These are phyloP conservation scores for Alectura lathami DNA, from an alignment of 2,113 vertebrate genomes.

Conservation along the genomic window DNA sequence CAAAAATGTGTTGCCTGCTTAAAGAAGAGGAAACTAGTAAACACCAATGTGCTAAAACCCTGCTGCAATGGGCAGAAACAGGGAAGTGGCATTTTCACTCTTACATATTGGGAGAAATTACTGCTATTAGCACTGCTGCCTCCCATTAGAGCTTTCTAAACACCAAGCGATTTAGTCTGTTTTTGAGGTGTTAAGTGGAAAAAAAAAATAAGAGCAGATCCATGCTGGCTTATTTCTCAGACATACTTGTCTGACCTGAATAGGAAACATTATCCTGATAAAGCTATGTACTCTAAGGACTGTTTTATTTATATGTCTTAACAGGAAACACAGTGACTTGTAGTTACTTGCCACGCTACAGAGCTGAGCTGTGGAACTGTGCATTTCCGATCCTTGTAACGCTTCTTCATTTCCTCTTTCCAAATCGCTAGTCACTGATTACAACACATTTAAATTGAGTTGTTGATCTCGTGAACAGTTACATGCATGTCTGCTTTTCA, in stretches of 20 bases:
- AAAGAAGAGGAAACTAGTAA: not conserved
- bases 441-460: not conserved
- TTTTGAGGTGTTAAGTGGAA: not conserved
- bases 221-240: not conserved
- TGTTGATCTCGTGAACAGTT: not conserved
- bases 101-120: accelerated
- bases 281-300: not conserved
- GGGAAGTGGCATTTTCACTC: not conserved
- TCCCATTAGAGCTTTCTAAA: not conserved
- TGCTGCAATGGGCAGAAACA: not conserved
- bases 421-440: not conserved
- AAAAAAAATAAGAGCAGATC: not conserved
- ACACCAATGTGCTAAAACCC: not conserved
- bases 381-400: not conserved
- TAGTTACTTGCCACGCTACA: not conserved
- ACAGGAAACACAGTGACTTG: accelerated
- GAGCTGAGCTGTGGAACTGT: not conserved
- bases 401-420: not conserved
- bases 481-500: not conserved
- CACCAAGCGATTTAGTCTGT: not conserved
- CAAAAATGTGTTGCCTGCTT: not conserved
- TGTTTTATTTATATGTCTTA: not conserved
- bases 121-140: not conserved
- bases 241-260: not conserved
- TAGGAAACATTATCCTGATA: not conserved